phyloP scores from a whole-genome alignment of 2,113 vertebrate genomes.

The Tapirus terrestris region DNA sequence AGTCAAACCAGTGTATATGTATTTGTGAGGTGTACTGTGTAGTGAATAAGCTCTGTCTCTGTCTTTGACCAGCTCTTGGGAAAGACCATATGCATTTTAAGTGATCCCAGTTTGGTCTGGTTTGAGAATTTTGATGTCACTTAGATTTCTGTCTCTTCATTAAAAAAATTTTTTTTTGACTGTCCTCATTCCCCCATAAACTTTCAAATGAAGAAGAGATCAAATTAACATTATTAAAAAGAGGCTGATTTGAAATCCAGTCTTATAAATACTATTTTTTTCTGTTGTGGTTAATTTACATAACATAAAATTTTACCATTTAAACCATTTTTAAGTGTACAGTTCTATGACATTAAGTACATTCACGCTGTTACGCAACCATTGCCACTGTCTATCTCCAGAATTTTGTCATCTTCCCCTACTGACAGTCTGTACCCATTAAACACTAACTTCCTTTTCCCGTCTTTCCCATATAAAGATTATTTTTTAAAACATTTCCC shows the following conservation, averaged over 20 bases:
- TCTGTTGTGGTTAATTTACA: background rate
- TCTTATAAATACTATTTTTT: background rate
- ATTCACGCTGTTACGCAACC: background rate
- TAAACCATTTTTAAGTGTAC: background rate
- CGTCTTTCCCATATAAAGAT: background rate
- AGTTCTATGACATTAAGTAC: background rate
- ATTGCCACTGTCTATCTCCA: background rate
- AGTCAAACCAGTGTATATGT: background rate
- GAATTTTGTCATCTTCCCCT: background rate
- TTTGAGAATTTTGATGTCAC: background rate
- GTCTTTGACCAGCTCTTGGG: background rate
- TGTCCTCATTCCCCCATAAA: background rate
- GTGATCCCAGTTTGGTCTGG: background rate
- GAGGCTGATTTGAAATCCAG: background rate
- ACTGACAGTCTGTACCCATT: background rate
- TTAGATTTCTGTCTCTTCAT: background rate
- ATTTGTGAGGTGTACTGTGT: background rate
- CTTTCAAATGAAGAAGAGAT: background rate
- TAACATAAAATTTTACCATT: background rate
- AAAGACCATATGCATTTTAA: background rate
- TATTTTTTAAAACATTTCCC: background rate
- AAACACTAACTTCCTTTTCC: background rate
- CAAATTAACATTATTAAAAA: background rate
- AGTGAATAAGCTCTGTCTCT: background rate
- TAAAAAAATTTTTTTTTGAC: background rate